These are phyloP conservation scores for Anticlea derivata DNA, from an alignment of 2,888 invertebrate genomes.

Conservation along the genomic window DNA sequence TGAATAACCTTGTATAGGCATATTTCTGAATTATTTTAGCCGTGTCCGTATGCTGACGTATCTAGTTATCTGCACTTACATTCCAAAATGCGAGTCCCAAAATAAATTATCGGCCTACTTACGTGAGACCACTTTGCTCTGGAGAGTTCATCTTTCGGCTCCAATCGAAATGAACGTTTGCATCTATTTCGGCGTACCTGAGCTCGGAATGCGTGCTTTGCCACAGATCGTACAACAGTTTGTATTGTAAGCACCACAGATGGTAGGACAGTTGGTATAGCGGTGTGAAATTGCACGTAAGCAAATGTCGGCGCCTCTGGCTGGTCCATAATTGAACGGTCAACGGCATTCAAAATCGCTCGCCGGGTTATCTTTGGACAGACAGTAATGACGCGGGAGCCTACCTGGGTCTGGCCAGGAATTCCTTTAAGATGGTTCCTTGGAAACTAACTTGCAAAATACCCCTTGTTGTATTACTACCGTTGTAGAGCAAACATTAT, in stretches of 20 bases:
- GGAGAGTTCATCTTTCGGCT: slow-evolving; percentile 22
- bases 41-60: too few species aligned
- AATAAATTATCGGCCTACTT: slow-evolving; percentile 29
- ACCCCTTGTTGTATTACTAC: not conserved
- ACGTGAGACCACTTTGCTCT: slow-evolving; percentile 28
- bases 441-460: not conserved
- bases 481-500: not conserved
- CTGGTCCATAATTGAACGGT: slow-evolving; percentile 66
- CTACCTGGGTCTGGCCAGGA: slow-evolving; percentile 29
- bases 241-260: not conserved
- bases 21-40: too few species aligned
- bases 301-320: slow-evolving; percentile 71
- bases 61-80: slow-evolving; percentile 2
- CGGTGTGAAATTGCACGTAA: slow-evolving; percentile 61
- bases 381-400: slow-evolving; percentile 41
- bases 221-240: slow-evolving; percentile 10
- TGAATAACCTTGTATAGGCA: too few species aligned
- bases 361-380: slow-evolving; percentile 55
- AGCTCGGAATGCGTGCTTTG: slow-evolving; percentile 56
- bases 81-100: slow-evolving; percentile 17
- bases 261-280: slow-evolving; percentile 21
- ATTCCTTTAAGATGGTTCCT: slow-evolving; percentile 11
- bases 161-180: slow-evolving; percentile 24
- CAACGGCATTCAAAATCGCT: slow-evolving; percentile 65
- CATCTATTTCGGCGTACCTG: slow-evolving; percentile 56